A percentile compares a stretch with the other conserved stretches of the same genome.
Conservation (phyloP, 2,113 vertebrate species). For the Phaethornis superciliosus region DNA sequence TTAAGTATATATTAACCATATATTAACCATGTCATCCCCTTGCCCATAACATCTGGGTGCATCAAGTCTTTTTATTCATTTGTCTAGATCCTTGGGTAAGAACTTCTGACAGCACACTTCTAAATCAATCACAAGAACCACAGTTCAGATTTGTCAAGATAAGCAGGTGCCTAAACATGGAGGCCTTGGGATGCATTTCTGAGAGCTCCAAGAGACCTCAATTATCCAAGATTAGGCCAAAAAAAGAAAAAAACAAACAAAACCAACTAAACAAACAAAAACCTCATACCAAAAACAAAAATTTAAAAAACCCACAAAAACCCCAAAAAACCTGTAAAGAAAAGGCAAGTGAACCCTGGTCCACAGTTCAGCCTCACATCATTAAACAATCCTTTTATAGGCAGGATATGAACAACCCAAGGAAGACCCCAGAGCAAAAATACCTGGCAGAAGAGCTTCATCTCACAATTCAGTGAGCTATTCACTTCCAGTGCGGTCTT, state of each 20-base stretch:
- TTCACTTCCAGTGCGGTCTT: neutral
- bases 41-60: neutral
- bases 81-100: neutral
- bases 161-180: neutral
- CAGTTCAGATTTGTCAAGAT: neutral
- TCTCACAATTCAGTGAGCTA: neutral
- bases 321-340: no score
- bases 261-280: no score
- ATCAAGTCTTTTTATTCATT: neutral
- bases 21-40: accelerated
- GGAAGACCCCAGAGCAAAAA: neutral
- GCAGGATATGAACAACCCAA: accelerated
- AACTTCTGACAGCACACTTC: neutral
- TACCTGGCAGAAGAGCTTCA: accelerated
- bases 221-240: neutral
- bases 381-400: neutral
- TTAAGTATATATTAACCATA: neutral
- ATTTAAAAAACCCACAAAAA: no score
- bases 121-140: neutral
- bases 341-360: neutral
- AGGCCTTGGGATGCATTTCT: neutral
- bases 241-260: neutral
- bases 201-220: neutral
- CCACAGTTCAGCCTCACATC: neutral
- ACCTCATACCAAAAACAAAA: no score